Base-by-base conservation (phyloP, 1,140 invertebrate species). In the Euura saliciscinereae region DNA sequence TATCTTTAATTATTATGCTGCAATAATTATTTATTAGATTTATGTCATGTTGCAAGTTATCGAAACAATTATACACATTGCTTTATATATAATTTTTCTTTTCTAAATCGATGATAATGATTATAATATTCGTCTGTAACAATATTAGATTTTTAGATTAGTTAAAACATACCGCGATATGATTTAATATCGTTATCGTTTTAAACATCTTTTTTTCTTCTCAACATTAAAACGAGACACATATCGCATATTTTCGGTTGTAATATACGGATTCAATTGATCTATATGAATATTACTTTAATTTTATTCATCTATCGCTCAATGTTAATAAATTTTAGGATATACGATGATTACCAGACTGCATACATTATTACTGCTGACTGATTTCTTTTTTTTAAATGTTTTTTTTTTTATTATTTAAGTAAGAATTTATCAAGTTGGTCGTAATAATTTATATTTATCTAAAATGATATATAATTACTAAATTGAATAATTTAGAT, bases 401-500 rank as follows among this genome's bases (percentile, higher is more conserved):
- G 6, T 59, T 59, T 3, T n/a, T 11, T 11, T 3, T 59, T 11
- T 59, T 59, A 59, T n/a, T n/a, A 59, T 6, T 6, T 59, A 8
- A 59, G 3, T 4, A 59, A 59, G 51, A 59, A 59, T 59, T 59
- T n/a, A 59, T 59, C 5, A 59, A 59, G 51, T 59, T 59, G 51
- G 51, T 59, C 51, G 6, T 59, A 59, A 59, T 59, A 59, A 59
- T 59, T 59, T n/a, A 59, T 2, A 59, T 59, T 28, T 59, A 6
- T 59, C 51, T 59, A 59, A 59, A n/a, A 59, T 59, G 51, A 59
- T 51, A 51, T 8, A 59, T 59, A 59, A 59, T 59, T 8, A 59
- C n/a, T n/a, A n/a, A n/a, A n/a, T n/a, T n/a, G 51, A 59, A 6
- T 59, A n/a, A 6, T 59, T 59, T n/a, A 59, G 51, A 59, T 59